Base-by-base conservation (phyloP, 2,888 invertebrate species). In the Lepidochrysops patricia region DNA sequence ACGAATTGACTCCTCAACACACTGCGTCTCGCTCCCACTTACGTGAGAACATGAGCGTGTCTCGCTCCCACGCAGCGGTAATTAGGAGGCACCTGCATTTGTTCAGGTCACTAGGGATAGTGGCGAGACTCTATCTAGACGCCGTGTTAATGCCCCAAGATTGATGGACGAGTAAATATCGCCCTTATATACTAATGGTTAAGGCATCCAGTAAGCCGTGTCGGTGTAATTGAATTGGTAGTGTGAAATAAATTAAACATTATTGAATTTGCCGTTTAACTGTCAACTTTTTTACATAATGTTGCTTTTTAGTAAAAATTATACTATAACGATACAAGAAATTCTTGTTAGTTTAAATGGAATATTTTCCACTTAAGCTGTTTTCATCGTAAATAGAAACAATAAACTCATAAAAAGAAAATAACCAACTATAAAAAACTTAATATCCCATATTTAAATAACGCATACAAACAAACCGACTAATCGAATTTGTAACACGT, bases 81-180 rank as follows among this genome's bases (percentile, higher is more conserved):
- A 87, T 87, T 86, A 87, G 80, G 74, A 72, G 71, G 73, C 78
- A 84, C 85, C 83, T 85, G 85, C 84, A 87, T 86, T 84, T 82
- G 80, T 82, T 80, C 77, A 78, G 81, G 81, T 80, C 79, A 78
- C 74, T 68, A 70, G 74, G 78, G 80, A 77, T 81, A 82, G 77
- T 75, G 69, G 68, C 68, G 72, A 69, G 79, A 80, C 79, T 77
- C 73, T 83, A 87, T 85, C 85, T 83, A 79, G 84, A 79, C 79
- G 71, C 71, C 70, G 68, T 77, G 80, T 75, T 85, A 87, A 87
- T 82, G 76, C 84, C 66, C 23, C 65, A 76, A 80, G 84, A 87
- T 87, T 84, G 84, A 87, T 86, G 79, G 72, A 73, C 72, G 64
- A 65, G 67, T 68, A 68, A 68, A 68, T 68, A 71, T 71, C 63